Evolutionary conservation across 2,888 invertebrate species (phyloP).

Genomic region (Eilema caniola): DNA sequence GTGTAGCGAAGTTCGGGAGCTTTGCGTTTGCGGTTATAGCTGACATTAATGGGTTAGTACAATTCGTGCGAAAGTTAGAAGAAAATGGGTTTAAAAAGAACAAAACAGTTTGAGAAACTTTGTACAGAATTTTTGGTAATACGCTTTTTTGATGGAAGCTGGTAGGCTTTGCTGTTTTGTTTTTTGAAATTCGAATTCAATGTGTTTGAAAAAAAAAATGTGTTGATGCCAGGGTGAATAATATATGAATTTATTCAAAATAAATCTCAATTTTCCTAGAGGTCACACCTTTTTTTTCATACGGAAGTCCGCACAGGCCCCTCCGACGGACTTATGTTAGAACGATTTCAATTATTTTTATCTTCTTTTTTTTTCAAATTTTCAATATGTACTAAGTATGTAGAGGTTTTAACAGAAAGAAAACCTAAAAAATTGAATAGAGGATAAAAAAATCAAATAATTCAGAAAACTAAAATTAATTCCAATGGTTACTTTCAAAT

Average conservation of each 20-base stretch:
- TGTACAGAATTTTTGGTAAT: constrained; percentile 9
- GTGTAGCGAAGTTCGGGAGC: constrained; percentile 23
- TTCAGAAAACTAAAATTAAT: too few relatives aligned
- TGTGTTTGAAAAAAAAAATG: background rate
- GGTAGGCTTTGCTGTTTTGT: background rate
- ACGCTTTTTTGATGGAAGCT: constrained; percentile 1
- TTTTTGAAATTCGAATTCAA: constrained; percentile 2
- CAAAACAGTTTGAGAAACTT: constrained; percentile 12
- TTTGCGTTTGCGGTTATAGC: constrained; percentile 25
- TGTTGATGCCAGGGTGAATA: background rate
- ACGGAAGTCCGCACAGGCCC: too few relatives aligned
- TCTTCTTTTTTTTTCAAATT: too few relatives aligned
- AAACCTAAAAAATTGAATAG: too few relatives aligned
- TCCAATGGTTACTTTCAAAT: too few relatives aligned
- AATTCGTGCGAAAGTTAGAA: constrained; percentile 27
- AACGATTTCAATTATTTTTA: too few relatives aligned
- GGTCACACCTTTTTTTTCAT: too few relatives aligned
- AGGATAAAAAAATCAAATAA: too few relatives aligned
- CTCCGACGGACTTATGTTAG: too few relatives aligned
- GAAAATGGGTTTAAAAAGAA: constrained; percentile 33
- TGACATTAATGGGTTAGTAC: constrained; percentile 43
- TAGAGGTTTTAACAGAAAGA: too few relatives aligned
- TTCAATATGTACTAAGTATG: too few relatives aligned
- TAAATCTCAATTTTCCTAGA: too few relatives aligned
- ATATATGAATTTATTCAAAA: background rate